phyloP scores from a whole-genome alignment of 64 coral and sea anemone genomes.

The Cladopsammia gracilis region DNA sequence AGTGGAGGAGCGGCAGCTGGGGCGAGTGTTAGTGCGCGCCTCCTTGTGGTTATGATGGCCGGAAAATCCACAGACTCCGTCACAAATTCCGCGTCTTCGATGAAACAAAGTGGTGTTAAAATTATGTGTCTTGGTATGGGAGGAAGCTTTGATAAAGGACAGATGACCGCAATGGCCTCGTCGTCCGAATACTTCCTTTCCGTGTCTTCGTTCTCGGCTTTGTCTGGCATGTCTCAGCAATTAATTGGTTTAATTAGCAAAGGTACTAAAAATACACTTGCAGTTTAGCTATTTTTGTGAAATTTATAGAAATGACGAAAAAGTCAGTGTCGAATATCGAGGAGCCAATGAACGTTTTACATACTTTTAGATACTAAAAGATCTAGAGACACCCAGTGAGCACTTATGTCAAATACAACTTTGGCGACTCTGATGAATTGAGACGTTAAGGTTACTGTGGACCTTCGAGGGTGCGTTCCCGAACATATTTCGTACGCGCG shows the following conservation, averaged over 20 bases:
- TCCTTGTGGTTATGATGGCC: slow-evolving; percentile 72
- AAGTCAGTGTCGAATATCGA: no score
- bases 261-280: neutral
- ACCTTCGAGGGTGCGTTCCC: no score
- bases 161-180: slow-evolving; percentile 52
- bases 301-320: no score
- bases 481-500: no score
- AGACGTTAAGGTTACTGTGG: no score
- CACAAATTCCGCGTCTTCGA: neutral
- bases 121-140: slow-evolving; percentile 65
- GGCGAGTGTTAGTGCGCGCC: slow-evolving; percentile 12
- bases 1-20: slow-evolving; percentile 19
- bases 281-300: neutral
- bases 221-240: slow-evolving; percentile 56
- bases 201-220: slow-evolving; percentile 26
- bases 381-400: no score
- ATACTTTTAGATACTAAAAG: no score
- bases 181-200: slow-evolving; percentile 49
- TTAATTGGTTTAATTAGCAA: slow-evolving; percentile 30
- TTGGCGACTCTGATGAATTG: no score
- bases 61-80: slow-evolving; percentile 71
- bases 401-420: no score
- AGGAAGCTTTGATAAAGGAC: slow-evolving; percentile 32
- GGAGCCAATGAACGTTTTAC: no score
- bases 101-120: slow-evolving; percentile 63